These are phyloP conservation scores for Neosalanx taihuensis DNA, from an alignment of 2,797 vertebrate genomes.

Conservation along the genomic window DNA sequence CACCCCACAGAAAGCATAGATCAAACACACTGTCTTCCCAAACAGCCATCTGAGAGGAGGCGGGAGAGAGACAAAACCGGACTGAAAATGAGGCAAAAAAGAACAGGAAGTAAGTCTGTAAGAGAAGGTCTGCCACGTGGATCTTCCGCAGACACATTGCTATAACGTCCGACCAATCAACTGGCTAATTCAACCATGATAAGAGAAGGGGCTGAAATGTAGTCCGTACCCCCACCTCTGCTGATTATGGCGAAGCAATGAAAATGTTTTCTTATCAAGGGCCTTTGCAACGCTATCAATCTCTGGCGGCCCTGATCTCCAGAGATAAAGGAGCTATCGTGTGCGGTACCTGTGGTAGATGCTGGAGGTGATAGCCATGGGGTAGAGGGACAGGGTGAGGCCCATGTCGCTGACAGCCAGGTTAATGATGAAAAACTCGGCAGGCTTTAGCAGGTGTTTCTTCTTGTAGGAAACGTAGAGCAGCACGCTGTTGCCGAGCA, in stretches of 20 bases:
- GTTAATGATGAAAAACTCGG: slow-evolving; percentile 81
- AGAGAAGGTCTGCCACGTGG: no score
- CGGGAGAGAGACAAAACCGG: background rate
- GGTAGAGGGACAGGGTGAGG: slow-evolving; percentile 78
- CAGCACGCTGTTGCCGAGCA: slow-evolving; percentile 75
- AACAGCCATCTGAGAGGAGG: slow-evolving; percentile 64
- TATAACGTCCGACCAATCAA: slow-evolving; percentile 26
- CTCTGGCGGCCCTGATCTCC: background rate
- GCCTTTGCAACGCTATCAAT: background rate
- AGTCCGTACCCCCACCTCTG: background rate
- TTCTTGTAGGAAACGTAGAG: slow-evolving; percentile 78
- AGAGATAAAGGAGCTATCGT: background rate
- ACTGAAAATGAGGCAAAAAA: no score
- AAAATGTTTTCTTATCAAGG: slow-evolving; percentile 1
- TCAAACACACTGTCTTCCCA: slow-evolving; percentile 64
- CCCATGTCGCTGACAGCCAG: slow-evolving; percentile 80
- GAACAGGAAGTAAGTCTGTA: no score
- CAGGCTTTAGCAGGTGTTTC: slow-evolving; percentile 76
- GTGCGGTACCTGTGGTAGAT: slow-evolving; percentile 75
- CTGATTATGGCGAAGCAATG: background rate
- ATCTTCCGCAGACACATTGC: background rate
- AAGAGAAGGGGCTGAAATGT: background rate
- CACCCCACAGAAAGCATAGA: slow-evolving; percentile 80
- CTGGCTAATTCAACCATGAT: slow-evolving; percentile 22
- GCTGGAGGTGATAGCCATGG: slow-evolving; percentile 78